Base-by-base conservation (phyloP, 2,113 vertebrate species). In the Paradoxurus hermaphroditus region DNA sequence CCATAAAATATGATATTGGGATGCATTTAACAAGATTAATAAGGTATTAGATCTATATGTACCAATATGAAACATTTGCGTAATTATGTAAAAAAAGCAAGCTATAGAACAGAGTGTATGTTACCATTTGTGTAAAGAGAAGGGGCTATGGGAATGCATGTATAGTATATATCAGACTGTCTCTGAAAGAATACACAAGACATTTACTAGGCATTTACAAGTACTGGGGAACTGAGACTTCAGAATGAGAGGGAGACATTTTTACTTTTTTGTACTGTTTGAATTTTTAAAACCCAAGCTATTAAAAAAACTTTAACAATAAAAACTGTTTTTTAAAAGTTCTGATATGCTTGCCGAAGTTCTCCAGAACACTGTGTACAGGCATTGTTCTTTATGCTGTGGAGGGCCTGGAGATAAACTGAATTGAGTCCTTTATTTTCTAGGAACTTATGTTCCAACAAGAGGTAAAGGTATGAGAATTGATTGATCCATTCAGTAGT, bases 51-150 rank as follows among this genome's bases (percentile, higher is more conserved):
- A 23, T 59, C 15, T 62, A 0, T 67, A 78, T 51, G 36, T 89
- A 67, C 19, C 46, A 93, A 29, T 87, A 68, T 62, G 49, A 95
- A 88, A 70, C 27, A 81, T 21, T 56, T 85, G 70, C 13, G 73
- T 88, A 70, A 39, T 91, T 78, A 83, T 65, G 72, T 82, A 51
- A 53, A 77, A 89, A 93, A 90, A 85, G 46, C 56, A 94, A 86
- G 10, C 53, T 93, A 19, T 3, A 46, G 46, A 75, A 63, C n/a
- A 91, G 29, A 83, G 36, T 11, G 1, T 29, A 25, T 53, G 34
- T 73, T 93, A 51, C 34, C 21, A 44, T 63, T 53, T 92, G 79
- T 65, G 25, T 78, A 81, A 77, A 73, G 49, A 51, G 62, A 86
- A 56, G 21, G 39, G 49, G 13, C 49, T 36, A 10, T 18, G 44